Percentiles rank a stretch among this genome's conserved stretches.
Conservation (phyloP, 37 sponge, comb jelly and placozoan genomes). For the Mnemiopsis leidyi region DNA sequence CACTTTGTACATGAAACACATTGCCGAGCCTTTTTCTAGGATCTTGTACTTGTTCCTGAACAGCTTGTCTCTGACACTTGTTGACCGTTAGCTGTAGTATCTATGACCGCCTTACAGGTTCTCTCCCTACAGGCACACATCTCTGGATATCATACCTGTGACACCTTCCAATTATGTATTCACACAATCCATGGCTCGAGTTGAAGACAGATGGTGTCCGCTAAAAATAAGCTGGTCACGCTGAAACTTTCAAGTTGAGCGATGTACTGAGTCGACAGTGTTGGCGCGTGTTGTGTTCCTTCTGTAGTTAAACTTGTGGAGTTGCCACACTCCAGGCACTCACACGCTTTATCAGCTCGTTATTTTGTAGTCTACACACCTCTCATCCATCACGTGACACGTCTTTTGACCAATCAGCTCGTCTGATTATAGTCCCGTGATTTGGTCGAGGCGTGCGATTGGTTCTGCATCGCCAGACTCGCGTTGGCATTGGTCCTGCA, state of each 20-base stretch:
- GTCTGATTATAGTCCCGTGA: neutral
- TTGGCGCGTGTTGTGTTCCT: too few species aligned
- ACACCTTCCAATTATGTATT: too few species aligned
- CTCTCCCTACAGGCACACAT: too few species aligned
- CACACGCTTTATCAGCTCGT: neutral
- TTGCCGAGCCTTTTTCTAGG: too few species aligned
- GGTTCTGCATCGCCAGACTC: neutral
- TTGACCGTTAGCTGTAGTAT: too few species aligned
- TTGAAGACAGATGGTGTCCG: neutral
- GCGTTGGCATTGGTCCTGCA: neutral
- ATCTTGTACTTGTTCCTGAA: too few species aligned
- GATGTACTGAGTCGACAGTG: too few species aligned
- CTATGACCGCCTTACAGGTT: too few species aligned
- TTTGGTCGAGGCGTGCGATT: neutral
- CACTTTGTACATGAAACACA: too few species aligned
- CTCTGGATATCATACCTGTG: too few species aligned
- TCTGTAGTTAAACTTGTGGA: neutral
- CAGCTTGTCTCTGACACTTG: too few species aligned
- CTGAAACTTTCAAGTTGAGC: neutral
- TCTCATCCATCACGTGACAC: neutral
- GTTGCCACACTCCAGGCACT: neutral
- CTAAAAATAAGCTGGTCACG: neutral
- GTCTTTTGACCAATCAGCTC: neutral
- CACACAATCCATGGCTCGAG: too few species aligned
- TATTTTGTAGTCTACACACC: neutral